Conservation (phyloP, 2,113 vertebrate species). For the Pholis gunnellus region DNA sequence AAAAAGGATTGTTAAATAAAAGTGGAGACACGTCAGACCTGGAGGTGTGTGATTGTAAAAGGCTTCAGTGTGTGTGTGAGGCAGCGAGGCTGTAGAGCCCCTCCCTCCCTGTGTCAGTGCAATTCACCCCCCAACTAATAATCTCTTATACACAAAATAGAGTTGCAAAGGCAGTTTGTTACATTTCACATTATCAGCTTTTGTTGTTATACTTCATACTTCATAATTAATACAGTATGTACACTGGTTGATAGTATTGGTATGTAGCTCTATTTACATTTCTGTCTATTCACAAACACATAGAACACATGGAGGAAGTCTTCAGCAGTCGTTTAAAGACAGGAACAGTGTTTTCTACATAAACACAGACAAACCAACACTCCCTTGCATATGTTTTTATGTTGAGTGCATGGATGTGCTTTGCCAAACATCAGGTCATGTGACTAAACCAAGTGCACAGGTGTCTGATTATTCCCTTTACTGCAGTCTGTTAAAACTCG, state of each 20-base stretch:
- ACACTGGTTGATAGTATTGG: slow-evolving; percentile 66
- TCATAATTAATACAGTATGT: slow-evolving; percentile 66
- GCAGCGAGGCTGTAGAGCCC: slow-evolving; percentile 33
- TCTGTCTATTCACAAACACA: slow-evolving; percentile 75
- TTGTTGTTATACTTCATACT: slow-evolving; percentile 28
- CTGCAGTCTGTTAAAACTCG: slow-evolving; percentile 20
- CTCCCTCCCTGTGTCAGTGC: slow-evolving; percentile 53
- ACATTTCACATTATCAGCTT: slow-evolving; percentile 62
- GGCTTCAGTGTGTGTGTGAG: slow-evolving; percentile 39
- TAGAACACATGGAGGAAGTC: slow-evolving; percentile 37
- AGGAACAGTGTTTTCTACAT: slow-evolving; percentile 50
- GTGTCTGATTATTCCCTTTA: not conserved
- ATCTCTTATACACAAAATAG: slow-evolving; percentile 68
- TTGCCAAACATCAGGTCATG: slow-evolving; percentile 27
- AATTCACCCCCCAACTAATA: slow-evolving; percentile 35
- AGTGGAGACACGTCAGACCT: slow-evolving; percentile 24
- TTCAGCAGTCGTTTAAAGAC: slow-evolving; percentile 54
- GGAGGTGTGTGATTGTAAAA: slow-evolving; percentile 46
- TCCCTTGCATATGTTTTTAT: slow-evolving; percentile 61
- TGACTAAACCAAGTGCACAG: slow-evolving; percentile 3
- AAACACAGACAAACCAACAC: slow-evolving; percentile 55
- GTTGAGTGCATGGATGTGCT: slow-evolving; percentile 49
- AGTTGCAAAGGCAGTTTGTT: slow-evolving; percentile 78
- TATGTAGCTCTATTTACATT: slow-evolving; percentile 74
- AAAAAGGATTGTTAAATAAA: slow-evolving; percentile 42